Conservation (phyloP, 1,140 invertebrate genomes). For the Zophobas morio region DNA sequence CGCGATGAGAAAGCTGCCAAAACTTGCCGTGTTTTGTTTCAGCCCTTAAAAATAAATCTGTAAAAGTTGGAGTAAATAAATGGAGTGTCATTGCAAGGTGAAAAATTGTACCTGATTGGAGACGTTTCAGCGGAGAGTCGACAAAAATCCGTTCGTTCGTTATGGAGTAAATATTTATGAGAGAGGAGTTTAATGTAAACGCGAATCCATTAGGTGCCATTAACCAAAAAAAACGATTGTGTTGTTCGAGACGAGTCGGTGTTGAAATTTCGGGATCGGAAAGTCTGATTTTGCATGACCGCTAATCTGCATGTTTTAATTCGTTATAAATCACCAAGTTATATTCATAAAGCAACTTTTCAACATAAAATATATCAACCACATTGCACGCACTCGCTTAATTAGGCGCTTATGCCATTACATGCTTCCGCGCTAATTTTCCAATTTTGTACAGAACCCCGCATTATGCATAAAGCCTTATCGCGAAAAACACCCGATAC, state of each 20-base stretch:
- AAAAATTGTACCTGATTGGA: constrained; percentile 30
- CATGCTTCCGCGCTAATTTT: constrained; percentile 16
- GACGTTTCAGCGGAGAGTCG: neutral
- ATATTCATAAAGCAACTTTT: constrained; percentile 29
- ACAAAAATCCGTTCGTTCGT: neutral
- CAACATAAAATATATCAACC: constrained; percentile 2
- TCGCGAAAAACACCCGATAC: too few species aligned
- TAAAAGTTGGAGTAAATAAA: constrained; percentile 15
- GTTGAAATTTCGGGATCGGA: neutral
- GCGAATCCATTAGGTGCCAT: constrained; percentile 9
- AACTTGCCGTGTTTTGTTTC: constrained; percentile 11
- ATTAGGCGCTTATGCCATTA: constrained; percentile 2
- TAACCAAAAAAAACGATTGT: neutral
- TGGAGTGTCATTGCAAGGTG: constrained; percentile 7
- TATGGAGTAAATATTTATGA: neutral
- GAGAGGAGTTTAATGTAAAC: neutral
- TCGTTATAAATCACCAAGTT: neutral
- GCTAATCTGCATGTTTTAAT: neutral
- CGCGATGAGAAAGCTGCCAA: constrained; percentile 5
- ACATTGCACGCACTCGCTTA: constrained; percentile 12
- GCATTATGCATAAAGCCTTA: too few species aligned
- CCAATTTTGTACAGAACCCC: constrained; percentile 12
- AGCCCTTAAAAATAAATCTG: constrained; percentile 10
- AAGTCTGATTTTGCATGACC: too few species aligned
- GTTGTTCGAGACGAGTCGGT: neutral